Base-by-base conservation (phyloP, 1,140 invertebrate species). In the Dendrolimus kikuchii region DNA sequence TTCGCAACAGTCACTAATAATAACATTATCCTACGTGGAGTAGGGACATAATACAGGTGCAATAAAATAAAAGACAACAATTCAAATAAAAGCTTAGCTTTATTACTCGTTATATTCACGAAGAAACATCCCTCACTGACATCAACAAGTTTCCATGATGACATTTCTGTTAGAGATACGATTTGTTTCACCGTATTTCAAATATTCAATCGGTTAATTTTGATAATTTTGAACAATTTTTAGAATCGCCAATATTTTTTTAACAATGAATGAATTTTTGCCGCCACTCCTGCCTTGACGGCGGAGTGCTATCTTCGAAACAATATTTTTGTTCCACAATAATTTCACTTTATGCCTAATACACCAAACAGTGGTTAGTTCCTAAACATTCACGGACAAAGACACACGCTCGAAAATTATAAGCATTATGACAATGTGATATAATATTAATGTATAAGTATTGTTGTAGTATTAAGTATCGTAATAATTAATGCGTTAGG, bases 61-160 rank as follows among this genome's bases (percentile, higher is more conserved):
- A 36, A 10, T 49, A 36, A 82, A 85, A 86, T 84, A 81, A 88
- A 84, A 82, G 70, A 59, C 69, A 53, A 49, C 44, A 57, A 7
- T 51, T 87, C 85, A 88, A 88, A 88, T 88, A 87, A 88, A 88
- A 87, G 85, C 87, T 88, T 88, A 87, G 85, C 87, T 88, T 88
- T 88, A 88, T 88, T 87, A 87, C 80, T 88, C 79, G 77, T 87
- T 86, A 87, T 86, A 82, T 79, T 85, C 78, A 88, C 83, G 86
- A 88, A 86, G 83, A 88, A 87, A 88, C 85, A 84, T 86, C 76
- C 86, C 79, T 86, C 80, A 84, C 80, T 73, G 77, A 74, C 79
- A 79, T 79, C 75, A 86, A 87, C 85, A 87, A 84, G 69, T 80
- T 62, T 72, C 66, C 73, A 71, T 72, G 73, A 68, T 80, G 72